A percentile compares a stretch with the other conserved stretches of the same genome.
Evolutionary conservation across 2,888 invertebrate species (phyloP).

Genomic region (Lasioglossum oenotherae): DNA sequence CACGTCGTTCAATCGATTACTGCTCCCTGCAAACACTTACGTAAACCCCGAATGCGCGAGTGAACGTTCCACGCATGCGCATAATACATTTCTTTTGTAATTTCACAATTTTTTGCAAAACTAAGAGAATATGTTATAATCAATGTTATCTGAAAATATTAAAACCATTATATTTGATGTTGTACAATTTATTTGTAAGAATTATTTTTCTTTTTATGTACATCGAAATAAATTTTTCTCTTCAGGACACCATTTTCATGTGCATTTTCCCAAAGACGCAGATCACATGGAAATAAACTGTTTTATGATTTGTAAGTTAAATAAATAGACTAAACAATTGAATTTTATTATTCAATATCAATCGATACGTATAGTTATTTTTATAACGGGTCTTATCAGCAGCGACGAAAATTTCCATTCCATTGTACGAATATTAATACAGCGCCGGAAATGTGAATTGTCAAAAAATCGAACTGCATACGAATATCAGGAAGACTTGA

Average conservation of each 20-base stretch:
- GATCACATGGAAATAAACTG: background rate
- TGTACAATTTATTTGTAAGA: background rate
- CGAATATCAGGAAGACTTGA: background rate
- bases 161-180: background rate
- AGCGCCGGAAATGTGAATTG: slow-evolving; percentile 57
- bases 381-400: background rate
- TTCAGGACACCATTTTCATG: background rate
- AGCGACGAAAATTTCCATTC: background rate
- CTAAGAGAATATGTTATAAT: background rate
- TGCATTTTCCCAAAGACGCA: background rate
- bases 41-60: slow-evolving; percentile 73
- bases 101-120: slow-evolving; percentile 25
- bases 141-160: slow-evolving; percentile 14
- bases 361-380: slow-evolving; percentile 7
- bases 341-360: background rate
- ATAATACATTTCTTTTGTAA: slow-evolving; percentile 7
- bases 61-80: slow-evolving; percentile 59
- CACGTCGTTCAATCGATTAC: slow-evolving; percentile 70
- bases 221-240: background rate
- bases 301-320: background rate
- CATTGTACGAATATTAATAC: slow-evolving; percentile 14
- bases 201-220: background rate
- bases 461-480: slow-evolving; percentile 30
- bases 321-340: background rate
- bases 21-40: slow-evolving; percentile 68